Base-by-base conservation (phyloP, 2,113 vertebrate genomes). In the Atrichornis clamosus region DNA sequence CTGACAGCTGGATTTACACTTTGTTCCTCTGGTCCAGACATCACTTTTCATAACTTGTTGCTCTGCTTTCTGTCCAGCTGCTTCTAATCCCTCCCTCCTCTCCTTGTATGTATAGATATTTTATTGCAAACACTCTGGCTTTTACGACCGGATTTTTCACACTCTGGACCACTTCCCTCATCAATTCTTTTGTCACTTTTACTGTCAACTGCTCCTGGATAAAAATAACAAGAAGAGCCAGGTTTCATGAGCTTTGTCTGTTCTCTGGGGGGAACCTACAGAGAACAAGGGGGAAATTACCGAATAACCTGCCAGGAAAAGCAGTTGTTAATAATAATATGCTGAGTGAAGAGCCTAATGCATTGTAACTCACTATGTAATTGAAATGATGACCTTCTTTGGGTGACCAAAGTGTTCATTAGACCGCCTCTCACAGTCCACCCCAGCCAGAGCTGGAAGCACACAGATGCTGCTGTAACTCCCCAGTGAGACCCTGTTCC, bases 141-240 rank as follows among this genome's bases (percentile, higher is more conserved):
- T 97, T 97, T 96, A 95, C 2, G 6, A 90, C 94, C 89, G 80
- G 95, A 96, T 95, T 97, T 97, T 93, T 81, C 83, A 89, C 0
- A 1, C 91, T 93, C 80, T 81, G 76, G 60, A 69, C 60, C 30
- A 41, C 56, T 89, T 97, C 60, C 86, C 27, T 86, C 73, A 93
- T 92, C 89, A 95, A 92, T 97, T 93, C 73, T 86, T 90, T 84
- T 90, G 94, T 97, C 93, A 77, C 68, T 92, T 95, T 93, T 95
- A 84, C 64, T 56, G 68, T 92, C 86, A 64, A 80, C 77, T 90
- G 76, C 89, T 93, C 68, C 84, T 75, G 91, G 52, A 89, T 82
- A 92, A 97, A 95, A 97, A 90, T 89, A 95, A 87, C 89, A 78
- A 84, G 58, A 47, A 41, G 12, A 81, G 24, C 3, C 60, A 64